These are phyloP conservation scores for Pseudochaenichthys georgianus DNA, from an alignment of 2,797 vertebrate species.

Conservation along the genomic window DNA sequence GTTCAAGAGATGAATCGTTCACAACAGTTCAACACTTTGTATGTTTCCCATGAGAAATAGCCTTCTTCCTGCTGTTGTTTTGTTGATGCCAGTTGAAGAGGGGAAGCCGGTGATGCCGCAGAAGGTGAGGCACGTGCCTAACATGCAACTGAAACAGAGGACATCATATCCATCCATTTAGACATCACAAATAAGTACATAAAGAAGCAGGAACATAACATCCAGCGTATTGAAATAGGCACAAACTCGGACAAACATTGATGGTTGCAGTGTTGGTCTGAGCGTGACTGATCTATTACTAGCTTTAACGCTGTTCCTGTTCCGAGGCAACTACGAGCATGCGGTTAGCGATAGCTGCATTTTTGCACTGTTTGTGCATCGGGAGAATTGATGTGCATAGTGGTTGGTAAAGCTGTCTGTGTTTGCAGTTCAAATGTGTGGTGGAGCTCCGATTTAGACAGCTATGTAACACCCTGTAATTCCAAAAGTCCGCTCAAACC, in stretches of 20 bases:
- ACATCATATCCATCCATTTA: slow-evolving; percentile 3
- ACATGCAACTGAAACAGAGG: background rate
- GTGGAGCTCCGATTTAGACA: slow-evolving; percentile 72
- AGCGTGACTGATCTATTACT: slow-evolving; percentile 26
- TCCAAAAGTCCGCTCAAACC: slow-evolving; percentile 56
- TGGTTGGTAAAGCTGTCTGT: slow-evolving; percentile 53
- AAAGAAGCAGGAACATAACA: background rate
- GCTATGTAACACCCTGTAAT: slow-evolving; percentile 75
- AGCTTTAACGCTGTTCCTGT: slow-evolving; percentile 13
- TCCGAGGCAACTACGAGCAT: slow-evolving; percentile 39
- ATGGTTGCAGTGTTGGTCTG: background rate
- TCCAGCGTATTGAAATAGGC: slow-evolving; percentile 12
- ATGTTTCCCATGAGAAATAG: background rate
- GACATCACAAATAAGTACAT: background rate
- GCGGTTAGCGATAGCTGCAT: slow-evolving; percentile 43
- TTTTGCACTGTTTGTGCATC: slow-evolving; percentile 58
- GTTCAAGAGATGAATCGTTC: too few relatives aligned
- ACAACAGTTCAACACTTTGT: background rate
- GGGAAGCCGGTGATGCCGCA: slow-evolving; percentile 22
- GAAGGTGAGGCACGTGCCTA: slow-evolving; percentile 12
- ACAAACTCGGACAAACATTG: slow-evolving; percentile 3
- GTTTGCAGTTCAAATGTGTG: slow-evolving; percentile 66
- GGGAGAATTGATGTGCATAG: slow-evolving; percentile 55
- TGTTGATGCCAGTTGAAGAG: slow-evolving; percentile 17
- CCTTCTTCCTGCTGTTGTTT: slow-evolving; percentile 28